These are phyloP conservation scores for Labeo calbasu DNA, from an alignment of 2,797 vertebrate species.

Conservation along the genomic window DNA sequence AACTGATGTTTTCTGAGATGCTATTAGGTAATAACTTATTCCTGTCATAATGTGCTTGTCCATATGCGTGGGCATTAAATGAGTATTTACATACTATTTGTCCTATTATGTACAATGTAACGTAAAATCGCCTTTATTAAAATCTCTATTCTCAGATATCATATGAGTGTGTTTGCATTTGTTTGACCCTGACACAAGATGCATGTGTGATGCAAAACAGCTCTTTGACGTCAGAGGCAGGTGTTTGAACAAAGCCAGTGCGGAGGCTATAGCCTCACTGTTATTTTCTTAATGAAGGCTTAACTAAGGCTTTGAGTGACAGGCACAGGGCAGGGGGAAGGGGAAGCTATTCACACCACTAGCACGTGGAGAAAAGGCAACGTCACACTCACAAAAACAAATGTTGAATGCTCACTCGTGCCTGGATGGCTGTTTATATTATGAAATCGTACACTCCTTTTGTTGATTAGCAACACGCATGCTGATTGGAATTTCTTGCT, in stretches of 20 bases:
- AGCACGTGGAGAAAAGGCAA: conserved; percentile 10
- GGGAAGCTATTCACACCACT: conserved; percentile 12
- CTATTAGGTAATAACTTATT: too few relatives aligned
- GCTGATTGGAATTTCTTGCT: conserved; percentile 41
- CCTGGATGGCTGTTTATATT: neutral
- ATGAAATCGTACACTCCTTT: neutral
- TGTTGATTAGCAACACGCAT: conserved; percentile 32
- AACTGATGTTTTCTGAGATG: neutral
- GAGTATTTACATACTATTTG: neutral
- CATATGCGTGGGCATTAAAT: neutral
- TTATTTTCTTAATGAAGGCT: conserved; percentile 53
- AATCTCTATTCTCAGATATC: neutral
- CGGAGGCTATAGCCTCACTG: conserved; percentile 29
- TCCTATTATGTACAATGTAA: neutral
- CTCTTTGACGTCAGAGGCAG: conserved; percentile 55
- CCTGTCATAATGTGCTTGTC: neutral
- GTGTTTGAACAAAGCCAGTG: conserved; percentile 50
- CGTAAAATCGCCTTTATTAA: neutral
- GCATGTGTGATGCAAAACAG: conserved; percentile 29
- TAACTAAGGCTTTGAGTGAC: conserved; percentile 42
- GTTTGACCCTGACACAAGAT: neutral
- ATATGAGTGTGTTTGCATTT: neutral
- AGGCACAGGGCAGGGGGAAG: conserved; percentile 15
- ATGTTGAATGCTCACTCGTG: neutral
- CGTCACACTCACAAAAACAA: neutral